Base-by-base conservation (phyloP, 2,888 invertebrate species). In the Trachelus stipa region DNA sequence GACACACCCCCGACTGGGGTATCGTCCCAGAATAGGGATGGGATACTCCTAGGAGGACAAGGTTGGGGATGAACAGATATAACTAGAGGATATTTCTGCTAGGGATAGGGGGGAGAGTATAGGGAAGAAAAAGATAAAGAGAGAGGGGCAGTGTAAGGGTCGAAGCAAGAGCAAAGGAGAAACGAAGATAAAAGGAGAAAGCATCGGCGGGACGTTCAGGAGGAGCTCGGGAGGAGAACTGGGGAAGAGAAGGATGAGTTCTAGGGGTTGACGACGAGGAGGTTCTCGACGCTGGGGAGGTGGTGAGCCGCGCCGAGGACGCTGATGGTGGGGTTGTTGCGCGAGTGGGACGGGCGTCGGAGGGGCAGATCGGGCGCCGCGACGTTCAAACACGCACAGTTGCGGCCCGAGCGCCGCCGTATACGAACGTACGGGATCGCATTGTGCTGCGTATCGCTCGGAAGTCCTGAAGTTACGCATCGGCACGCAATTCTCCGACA, bases 341-440 rank as follows among this genome's bases (percentile, higher is more conserved):
- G 30, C 56, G 33, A n/a, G 81, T 84, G 86, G 86, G 85, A 86
- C 87, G 86, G 88, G 88, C 86, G 85, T 82, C 88, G 87, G 87
- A 88, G 89, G 89, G 90, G 88, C 90, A 90, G 88, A 88, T 87
- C 89, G 87, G 87, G 90, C 89, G 88, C 90, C 89, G 90, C 90
- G 90, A 88, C 90, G 88, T 87, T 87, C 84, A 84, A 81, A 83
- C 87, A 87, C 87, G 87, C 88, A 90, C 91, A 90, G 90, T 91
- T 88, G 91, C 90, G 91, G 90, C 88, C 88, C 86, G 89, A 89
- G 86, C 88, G 91, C 89, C 91, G 90, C 88, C 86, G 87, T 86
- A 84, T 86, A 81, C 88, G 88, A 87, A 88, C 86, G 88, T 83
- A 56, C 56, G 56, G 56, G 23, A 56, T 56, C 23, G 56, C 1